Evolutionary conservation across 2,113 vertebrate genomes (phyloP).

Genomic region (Urocolius indicus): DNA sequence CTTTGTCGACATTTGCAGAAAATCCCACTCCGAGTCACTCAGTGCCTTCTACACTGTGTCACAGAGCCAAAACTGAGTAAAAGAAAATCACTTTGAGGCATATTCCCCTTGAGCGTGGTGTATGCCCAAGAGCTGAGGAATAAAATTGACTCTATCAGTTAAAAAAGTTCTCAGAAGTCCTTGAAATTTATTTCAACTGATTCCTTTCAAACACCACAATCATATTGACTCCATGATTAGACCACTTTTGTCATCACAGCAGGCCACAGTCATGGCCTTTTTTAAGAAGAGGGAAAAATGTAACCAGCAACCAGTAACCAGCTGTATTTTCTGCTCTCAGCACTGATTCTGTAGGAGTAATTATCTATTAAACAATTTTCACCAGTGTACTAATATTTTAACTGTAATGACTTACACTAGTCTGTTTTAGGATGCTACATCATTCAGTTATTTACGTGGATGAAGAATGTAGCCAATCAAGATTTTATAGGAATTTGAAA

Average conservation of each 20-base stretch:
- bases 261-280: background rate
- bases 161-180: background rate
- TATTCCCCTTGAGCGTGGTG: accelerated
- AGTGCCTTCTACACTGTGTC: background rate
- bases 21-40: background rate
- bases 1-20: background rate
- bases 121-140: background rate
- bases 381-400: background rate
- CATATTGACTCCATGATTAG: background rate
- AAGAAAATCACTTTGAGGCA: background rate
- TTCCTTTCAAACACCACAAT: background rate
- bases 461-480: background rate
- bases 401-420: background rate
- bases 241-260: background rate
- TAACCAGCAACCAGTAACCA: background rate
- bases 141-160: background rate
- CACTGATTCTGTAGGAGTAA: background rate
- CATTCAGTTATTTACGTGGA: background rate
- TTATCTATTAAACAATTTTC: background rate
- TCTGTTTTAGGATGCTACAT: background rate
- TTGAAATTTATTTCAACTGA: background rate
- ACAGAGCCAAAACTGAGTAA: background rate
- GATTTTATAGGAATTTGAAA: background rate
- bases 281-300: background rate
- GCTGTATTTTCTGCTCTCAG: background rate